These are phyloP conservation scores for Lanistes nyassanus DNA, from an alignment of 1,140 invertebrate species.

Conservation along the genomic window DNA sequence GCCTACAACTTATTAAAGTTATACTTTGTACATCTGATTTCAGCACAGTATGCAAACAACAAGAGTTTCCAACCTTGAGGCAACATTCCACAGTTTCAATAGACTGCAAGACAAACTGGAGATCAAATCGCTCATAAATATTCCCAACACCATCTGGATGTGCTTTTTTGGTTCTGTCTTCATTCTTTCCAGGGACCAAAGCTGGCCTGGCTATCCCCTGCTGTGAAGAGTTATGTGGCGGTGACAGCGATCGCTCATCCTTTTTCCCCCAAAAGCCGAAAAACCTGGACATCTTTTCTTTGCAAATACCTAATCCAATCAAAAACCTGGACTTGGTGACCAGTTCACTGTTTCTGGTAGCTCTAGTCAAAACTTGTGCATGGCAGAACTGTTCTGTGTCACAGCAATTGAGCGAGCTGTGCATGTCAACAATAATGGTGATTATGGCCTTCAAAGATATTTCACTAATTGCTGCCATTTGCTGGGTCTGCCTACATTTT, in stretches of 20 bases:
- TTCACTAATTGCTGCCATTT: background rate
- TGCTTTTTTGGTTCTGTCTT: background rate
- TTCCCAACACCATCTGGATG: background rate
- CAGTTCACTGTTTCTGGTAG: background rate
- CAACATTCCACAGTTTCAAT: conserved; percentile 36
- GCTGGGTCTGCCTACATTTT: too few relatives aligned
- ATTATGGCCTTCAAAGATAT: background rate
- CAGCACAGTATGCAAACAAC: too few relatives aligned
- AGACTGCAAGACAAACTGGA: conserved; percentile 31
- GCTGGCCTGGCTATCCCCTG: background rate
- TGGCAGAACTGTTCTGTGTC: background rate
- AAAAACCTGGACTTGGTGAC: too few relatives aligned
- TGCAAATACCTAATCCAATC: background rate
- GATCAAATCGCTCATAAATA: conserved; percentile 34
- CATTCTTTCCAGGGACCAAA: background rate
- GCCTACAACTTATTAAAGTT: background rate
- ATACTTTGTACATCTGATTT: background rate
- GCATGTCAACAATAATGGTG: background rate
- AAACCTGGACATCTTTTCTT: conserved; percentile 8
- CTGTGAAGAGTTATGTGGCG: conserved; percentile 1
- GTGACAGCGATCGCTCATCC: conserved; percentile 1
- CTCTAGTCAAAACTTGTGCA: background rate
- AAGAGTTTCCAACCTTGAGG: conserved; percentile 31
- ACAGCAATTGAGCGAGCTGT: background rate
- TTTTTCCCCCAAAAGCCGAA: conserved; percentile 13